Evolutionary conservation across 2,888 invertebrate genomes (phyloP), one percentile per base, ranked within the genome.

Genomic region (Pristionchus fissidentatus): DNA sequence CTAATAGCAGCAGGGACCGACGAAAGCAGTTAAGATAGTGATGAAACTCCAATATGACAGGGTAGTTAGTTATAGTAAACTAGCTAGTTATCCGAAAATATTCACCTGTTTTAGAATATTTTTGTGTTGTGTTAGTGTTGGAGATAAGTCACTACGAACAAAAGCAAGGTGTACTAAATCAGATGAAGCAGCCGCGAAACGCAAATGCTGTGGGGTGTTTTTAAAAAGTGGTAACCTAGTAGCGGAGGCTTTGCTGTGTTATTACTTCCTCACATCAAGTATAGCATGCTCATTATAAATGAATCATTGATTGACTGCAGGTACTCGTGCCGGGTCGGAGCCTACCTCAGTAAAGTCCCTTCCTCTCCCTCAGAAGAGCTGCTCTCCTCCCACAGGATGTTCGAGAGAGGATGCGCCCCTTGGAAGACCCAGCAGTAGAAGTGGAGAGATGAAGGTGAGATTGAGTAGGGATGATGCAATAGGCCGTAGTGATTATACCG

Each of bases 401-500:
- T 62, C 80, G 22, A 83, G 55, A 29, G 83, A 83, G 29, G 83
- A 83, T n/a, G 83, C 83, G 1, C 83, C 83, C 46, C 41, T 83
- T 10, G 83, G 83, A 3, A 83, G 55, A 55, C 83, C 83, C 13
- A 83, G 73, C 22, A 38, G 60, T 19, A 35, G 49, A 32, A 70
- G 70, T 70, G 70, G 70, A 70, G 70, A 70, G 70, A 70, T 19
- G 52, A 55, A 77, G 35, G 55, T 52, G 49, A 8, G 73, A 66
- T 3, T 38, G 4, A 70, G 38, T 22, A 29, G 32, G 19, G 13
- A 22, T 15, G n/a, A n/a, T 52, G 13, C 22, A 15, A 15, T 13
- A 15, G 13, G 13, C 52, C 13, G 22, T 19, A n/a, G n/a, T n/a
- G n/a, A n/a, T n/a, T n/a, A n/a, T n/a, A n/a, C n/a, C n/a, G n/a